A percentile compares a stretch with the other conserved stretches of the same genome.
phyloP scores from a whole-genome alignment of 2,888 invertebrate genomes.

The Acleris holmiana region DNA sequence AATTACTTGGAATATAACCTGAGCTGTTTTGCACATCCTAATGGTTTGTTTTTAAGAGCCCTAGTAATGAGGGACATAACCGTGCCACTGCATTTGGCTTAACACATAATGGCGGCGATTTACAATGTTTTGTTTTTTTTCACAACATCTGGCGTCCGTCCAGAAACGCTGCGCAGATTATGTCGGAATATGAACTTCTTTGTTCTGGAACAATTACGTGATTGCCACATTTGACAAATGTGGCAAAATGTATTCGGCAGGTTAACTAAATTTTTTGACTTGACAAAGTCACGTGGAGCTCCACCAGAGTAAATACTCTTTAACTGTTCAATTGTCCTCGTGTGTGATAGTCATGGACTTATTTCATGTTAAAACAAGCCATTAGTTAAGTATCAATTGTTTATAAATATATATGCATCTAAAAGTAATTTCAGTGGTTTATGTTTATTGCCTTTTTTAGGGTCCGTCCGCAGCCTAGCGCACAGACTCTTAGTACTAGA shows the following conservation, averaged over 20 bases:
- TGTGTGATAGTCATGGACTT: no score
- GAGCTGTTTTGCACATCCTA: neutral
- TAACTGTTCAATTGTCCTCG: no score
- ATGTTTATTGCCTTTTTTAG: no score
- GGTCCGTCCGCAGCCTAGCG: no score
- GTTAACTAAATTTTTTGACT: no score
- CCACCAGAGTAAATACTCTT: no score
- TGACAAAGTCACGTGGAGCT: no score
- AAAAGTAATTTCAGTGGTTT: no score
- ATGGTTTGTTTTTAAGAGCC: neutral
- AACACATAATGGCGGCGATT: slow-evolving; percentile 46
- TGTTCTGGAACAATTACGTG: slow-evolving; percentile 18
- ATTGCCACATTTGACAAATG: slow-evolving; percentile 9
- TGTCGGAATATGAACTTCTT: slow-evolving; percentile 30
- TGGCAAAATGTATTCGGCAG: neutral
- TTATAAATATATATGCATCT: no score
- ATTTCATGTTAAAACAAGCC: no score
- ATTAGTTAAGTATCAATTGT: no score
- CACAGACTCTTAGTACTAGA: no score
- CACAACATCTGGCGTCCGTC: slow-evolving; percentile 50
- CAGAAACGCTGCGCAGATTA: slow-evolving; percentile 50
- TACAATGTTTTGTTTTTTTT: slow-evolving; percentile 47
- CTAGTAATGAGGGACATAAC: slow-evolving; percentile 36
- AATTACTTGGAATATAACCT: neutral
- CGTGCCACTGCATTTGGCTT: slow-evolving; percentile 42